Conservation (phyloP, 1,140 invertebrate genomes). For the Brachionus manjavacas region DNA sequence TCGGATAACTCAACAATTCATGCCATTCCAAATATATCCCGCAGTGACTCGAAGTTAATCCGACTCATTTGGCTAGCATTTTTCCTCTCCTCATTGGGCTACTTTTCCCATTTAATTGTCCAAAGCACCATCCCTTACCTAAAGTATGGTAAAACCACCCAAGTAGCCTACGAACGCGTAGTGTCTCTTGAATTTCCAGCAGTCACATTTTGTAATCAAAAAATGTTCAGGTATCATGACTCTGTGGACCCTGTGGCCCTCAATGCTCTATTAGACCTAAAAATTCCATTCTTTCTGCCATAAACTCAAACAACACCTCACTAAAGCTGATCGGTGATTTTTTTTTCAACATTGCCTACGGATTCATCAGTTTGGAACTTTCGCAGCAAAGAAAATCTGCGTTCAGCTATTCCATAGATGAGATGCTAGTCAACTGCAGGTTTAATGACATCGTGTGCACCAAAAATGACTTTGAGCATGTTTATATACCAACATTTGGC, state of each 20-base stretch:
- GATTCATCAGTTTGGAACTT: not conserved
- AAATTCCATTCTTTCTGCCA: not conserved
- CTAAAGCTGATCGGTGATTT: not conserved
- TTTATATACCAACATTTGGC: not conserved
- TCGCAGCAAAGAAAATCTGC: not conserved
- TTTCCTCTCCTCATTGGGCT: not conserved
- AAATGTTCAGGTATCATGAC: not conserved
- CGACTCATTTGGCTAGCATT: not conserved
- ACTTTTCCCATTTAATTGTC: not conserved
- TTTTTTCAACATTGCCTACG: not conserved
- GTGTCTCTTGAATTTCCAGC: not conserved
- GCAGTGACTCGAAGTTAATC: not conserved
- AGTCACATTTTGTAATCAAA: conserved; percentile 20
- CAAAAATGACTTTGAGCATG: not conserved
- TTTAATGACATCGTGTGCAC: not conserved
- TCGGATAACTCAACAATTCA: not conserved
- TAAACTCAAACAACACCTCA: not conserved
- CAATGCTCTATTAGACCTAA: not conserved
- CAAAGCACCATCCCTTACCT: not conserved
- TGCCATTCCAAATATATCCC: not conserved
- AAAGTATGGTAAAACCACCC: not conserved
- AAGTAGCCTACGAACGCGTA: not conserved
- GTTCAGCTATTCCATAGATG: not conserved
- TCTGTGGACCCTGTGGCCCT: too few relatives aligned
- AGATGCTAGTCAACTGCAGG: conserved; percentile 21